These are phyloP conservation scores for Marronus borbonicus DNA, from an alignment of 2,888 invertebrate genomes.

Conservation along the genomic window DNA sequence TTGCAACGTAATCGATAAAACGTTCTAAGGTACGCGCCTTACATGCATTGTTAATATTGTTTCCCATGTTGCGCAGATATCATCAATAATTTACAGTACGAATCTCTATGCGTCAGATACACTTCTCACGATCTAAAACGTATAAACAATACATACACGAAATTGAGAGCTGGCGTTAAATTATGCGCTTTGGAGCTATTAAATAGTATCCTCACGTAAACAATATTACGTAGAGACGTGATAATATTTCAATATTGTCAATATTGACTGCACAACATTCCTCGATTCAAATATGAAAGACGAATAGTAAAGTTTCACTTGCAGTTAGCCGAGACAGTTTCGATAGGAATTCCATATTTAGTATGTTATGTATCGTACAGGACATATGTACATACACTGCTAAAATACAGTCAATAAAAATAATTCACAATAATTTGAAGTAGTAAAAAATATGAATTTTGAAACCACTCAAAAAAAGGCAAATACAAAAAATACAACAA, in stretches of 20 bases:
- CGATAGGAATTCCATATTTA: background rate
- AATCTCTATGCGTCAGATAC: background rate
- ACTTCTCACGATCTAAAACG: background rate
- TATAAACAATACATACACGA: background rate
- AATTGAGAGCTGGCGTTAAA: background rate
- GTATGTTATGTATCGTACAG: no score
- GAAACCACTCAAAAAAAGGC: no score
- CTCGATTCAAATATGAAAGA: background rate
- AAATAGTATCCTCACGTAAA: slow-evolving; percentile 17
- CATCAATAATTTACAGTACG: background rate
- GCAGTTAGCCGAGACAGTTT: background rate
- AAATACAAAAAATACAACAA: no score
- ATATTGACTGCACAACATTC: slow-evolving; percentile 15
- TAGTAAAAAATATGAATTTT: no score
- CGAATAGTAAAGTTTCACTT: background rate
- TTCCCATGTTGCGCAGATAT: background rate
- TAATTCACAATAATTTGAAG: no score
- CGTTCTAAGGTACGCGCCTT: no score
- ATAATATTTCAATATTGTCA: slow-evolving; percentile 23
- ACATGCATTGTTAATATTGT: no score
- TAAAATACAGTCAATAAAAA: no score
- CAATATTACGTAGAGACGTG: slow-evolving; percentile 11
- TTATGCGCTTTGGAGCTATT: background rate
- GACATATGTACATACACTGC: no score
- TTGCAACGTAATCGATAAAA: no score